Conservation (phyloP, 2,797 vertebrate genomes). For the Hafferia zeledoni region DNA sequence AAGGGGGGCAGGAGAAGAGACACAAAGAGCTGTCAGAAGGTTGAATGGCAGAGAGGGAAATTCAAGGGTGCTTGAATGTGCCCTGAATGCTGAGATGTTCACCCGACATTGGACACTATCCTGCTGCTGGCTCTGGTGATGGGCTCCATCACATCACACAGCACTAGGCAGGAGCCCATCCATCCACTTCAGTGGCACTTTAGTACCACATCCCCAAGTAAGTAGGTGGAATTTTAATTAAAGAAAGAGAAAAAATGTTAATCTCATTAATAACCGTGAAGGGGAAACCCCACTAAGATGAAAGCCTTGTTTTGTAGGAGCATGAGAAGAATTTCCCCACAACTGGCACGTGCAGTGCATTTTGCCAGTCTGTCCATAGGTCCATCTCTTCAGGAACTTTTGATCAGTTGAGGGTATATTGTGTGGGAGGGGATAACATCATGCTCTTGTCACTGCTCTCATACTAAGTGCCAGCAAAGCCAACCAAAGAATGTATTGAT, state of each 20-base stretch:
- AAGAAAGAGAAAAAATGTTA: neutral
- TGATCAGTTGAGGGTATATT: neutral
- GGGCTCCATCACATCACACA: neutral
- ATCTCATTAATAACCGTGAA: neutral
- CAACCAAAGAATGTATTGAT: neutral
- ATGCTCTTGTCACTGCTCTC: neutral
- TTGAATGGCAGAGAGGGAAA: neutral
- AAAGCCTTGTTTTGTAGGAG: neutral
- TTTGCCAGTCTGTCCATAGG: neutral
- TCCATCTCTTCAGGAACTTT: neutral
- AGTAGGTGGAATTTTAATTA: conserved; percentile 46
- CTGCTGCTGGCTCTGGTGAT: neutral
- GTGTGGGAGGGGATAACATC: neutral
- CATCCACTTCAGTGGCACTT: neutral
- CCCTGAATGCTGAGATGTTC: rapidly evolving
- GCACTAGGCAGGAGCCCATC: neutral
- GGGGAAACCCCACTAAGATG: conserved; percentile 23
- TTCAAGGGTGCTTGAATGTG: neutral
- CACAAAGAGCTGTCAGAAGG: neutral
- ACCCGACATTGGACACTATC: rapidly evolving
- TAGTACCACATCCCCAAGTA: neutral
- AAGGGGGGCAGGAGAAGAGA: neutral
- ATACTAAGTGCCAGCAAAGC: neutral
- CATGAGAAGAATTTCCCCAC: neutral
- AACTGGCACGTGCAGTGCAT: neutral